Evolutionary conservation across 2,113 vertebrate species (phyloP), one percentile per base, ranked within the genome.

Genomic region (Gambusia holbrooki): DNA sequence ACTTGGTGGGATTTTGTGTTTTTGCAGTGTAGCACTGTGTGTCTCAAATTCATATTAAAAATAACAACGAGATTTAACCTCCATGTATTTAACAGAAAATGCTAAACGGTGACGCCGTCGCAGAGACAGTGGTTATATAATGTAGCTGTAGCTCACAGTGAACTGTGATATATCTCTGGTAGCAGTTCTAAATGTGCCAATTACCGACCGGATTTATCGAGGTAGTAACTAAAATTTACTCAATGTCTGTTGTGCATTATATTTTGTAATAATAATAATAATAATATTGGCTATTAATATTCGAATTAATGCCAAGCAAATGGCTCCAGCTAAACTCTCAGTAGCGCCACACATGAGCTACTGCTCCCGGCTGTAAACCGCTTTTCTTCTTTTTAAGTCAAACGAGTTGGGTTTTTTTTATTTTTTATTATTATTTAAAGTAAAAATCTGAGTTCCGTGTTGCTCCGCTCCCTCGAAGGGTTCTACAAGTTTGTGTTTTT

Each of bases 141-240:
- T 91, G 92, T 94, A 93, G 93, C 94, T 77, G 85, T 90, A 94
- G 94, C 93, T 94, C 92, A 91, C 86, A 81, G 94, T 94, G 84
- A 94, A 94, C 87, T 92, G 93, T 94, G 88, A 95, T 92, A 91
- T 42, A 14, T 48, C 95, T 92, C 94, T 93, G 91, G 94, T 96
- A 95, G 91, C 92, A 86, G 95, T 95, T 93, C 92, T 94, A 87
- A 96, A 96, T 92, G 97, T 99, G 97, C 97, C 97, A 98, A 98
- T 94, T 96, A 95, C 95, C 92, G 86, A 95, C 11, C 97, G 95
- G 95, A 94, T 95, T 93, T 95, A 95, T 89, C 91, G 91, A 94
- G 90, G 93, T 94, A 96, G 91, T 95, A 93, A 86, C 87, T 58
- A 89, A 92, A 71, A 88, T 79, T 91, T 93, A 94, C 96, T 97